phyloP scores from a whole-genome alignment of 2,888 invertebrate species.

The Meteorus colon region DNA sequence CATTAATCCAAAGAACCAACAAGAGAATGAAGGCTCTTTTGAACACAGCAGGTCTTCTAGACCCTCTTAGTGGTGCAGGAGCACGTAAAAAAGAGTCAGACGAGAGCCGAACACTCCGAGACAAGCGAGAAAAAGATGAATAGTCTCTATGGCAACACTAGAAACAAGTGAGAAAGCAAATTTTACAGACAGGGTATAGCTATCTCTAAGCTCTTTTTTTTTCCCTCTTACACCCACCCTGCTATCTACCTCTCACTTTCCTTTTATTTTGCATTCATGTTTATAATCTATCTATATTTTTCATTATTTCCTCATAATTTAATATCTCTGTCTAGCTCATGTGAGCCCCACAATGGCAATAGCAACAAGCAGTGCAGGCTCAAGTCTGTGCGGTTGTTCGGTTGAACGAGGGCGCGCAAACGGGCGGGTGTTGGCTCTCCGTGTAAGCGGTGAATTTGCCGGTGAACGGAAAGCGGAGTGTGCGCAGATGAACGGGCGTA shows the following conservation, averaged over 20 bases:
- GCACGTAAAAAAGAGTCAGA: background rate
- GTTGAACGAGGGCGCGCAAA: constrained; percentile 67
- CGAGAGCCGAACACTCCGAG: background rate
- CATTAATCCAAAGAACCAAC: background rate
- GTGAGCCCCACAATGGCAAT: background rate
- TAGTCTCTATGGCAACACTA: background rate
- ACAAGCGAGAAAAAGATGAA: constrained; percentile 5
- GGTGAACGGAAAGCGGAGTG: constrained; percentile 64
- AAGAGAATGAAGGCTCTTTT: background rate
- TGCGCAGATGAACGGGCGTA: constrained; percentile 60
- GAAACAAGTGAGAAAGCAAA: background rate
- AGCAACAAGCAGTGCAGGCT: background rate
- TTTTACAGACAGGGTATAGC: constrained; percentile 4
- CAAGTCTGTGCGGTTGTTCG: constrained; percentile 55
- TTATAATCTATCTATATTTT: background rate
- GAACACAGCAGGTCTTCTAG: background rate
- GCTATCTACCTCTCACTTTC: background rate
- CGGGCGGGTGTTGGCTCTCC: constrained; percentile 54
- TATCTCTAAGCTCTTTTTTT: constrained; percentile 22
- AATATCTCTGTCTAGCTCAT: background rate
- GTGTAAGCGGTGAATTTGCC: constrained; percentile 48
- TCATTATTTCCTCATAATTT: background rate
- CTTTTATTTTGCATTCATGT: background rate
- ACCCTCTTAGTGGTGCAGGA: background rate
- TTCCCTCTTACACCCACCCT: constrained; percentile 7